Evolutionary conservation across 2,888 invertebrate species (phyloP), one percentile per base, ranked within the genome.

Genomic region (Aleiodes leptofemur): DNA sequence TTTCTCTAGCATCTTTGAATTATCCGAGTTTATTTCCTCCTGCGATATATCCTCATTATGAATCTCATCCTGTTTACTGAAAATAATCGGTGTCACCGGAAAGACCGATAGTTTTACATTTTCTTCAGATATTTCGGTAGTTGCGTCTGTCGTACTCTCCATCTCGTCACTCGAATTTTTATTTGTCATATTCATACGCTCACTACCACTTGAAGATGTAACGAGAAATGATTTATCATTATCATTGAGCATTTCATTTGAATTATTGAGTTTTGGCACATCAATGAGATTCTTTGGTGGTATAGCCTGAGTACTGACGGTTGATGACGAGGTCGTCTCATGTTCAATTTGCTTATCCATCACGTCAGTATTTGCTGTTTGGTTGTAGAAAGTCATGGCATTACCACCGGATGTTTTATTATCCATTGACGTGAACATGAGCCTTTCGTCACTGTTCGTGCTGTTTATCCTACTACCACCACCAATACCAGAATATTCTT

Each of bases 1-100:
- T 23, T 80, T 78, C 48, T 75, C 71, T 1, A 55, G 64, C 16
- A 55, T 50, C 14, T n/a, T 73, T 38, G 43, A 31, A n/a, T 31
- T 14, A 38, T 80, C 83, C 56, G 69, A 70, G 71, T 77, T 43
- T 55, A 78, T 79, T 11, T 76, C 43, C 64, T 73, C 73, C 8
- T 66, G 71, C 8, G 38, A 66, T 29, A 61, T 72, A 8, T 59
- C 72, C 38, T 68, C 66, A 1, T 53, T 69, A 4, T 6, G 34
- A 8, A 38, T 59, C 31, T 76, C 61, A 6, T 61, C 76, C 64
- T 75, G 61, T 77, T 81, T 77, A 50, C 76, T 59, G 64, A 78
- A n/a, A 72, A 80, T 78, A n/a, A 68, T 77, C 59, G 85, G 85
- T 4, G 86, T 86, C 48, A 85, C 85, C 48, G 87, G 84, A 69